Evolutionary conservation across 2,113 vertebrate genomes (phyloP), one percentile per base, ranked within the genome.

Genomic region (Puffinus mauretanicus): DNA sequence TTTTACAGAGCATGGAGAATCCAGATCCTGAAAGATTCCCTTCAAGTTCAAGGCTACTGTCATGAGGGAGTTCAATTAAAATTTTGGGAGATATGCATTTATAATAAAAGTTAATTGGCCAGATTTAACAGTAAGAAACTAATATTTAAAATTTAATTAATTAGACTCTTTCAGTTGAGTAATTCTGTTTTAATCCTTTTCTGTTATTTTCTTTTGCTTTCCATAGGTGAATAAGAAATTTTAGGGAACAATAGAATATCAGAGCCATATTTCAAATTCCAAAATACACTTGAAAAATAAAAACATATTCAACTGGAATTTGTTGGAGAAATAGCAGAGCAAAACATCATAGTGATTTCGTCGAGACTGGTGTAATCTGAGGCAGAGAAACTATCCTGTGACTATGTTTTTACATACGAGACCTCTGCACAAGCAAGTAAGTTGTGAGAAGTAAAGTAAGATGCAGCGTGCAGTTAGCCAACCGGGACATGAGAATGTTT

Each of bases 371-470:
- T 85, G 26, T 52, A 67, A 58, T 62, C 24, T 55, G 29, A 70
- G 13, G 15, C 20, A 60, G 38, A 72, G 16, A 72, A 86, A 58
- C 32, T 55, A 46, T 69, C 47, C 22, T 38, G 4, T 66, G 29
- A 51, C 34, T 64, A 44, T 47, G 9, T 13, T 81, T 87, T 85
- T 26, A 30, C 8, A 9, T 24, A 38, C 5, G 2, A 60, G 15
- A 32, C 42, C 10, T 76, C 49, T 27, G 18, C 10, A 42, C 11
- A 55, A 93, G 6, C 0, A 0, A 67, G 15, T 27, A 77, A 5
- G 12, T 34, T 82, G n/a, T 52, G 20, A 71, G 36, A 76, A 51
- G 16, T 61, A 16, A 30, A 52, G 29, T 55, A 55, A 52, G 26
- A 24, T 0, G 1, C 16, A 13, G 18, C 4, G 3, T 32, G 24